A percentile compares a stretch with the other conserved stretches of the same genome.
These are phyloP conservation scores for Drosophila mayri DNA, from an alignment of 1,140 invertebrate genomes.

Conservation along the genomic window DNA sequence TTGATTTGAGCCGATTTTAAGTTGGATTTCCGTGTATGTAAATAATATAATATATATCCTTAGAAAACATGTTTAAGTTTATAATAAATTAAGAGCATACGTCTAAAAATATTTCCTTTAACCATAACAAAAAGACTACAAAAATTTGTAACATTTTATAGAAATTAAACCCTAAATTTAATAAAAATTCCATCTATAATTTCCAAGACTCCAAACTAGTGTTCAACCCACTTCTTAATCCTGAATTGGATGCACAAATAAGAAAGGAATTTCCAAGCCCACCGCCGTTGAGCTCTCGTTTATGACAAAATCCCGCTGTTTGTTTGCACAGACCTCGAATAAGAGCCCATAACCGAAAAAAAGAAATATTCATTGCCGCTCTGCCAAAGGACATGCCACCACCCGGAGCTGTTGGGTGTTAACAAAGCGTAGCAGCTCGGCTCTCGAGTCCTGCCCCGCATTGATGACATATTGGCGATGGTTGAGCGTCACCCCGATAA, in stretches of 20 bases:
- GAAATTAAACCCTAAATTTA: neutral
- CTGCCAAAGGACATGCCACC: conserved; percentile 29
- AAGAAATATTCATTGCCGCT: conserved; percentile 53
- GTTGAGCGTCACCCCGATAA: conserved; percentile 16
- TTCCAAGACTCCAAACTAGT: conserved; percentile 3
- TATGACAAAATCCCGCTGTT: conserved; percentile 74
- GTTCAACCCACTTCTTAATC: conserved; percentile 15
- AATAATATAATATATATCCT: too few species aligned
- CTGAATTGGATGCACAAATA: conserved; percentile 26
- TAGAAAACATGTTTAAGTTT: neutral
- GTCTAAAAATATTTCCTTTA: too few species aligned
- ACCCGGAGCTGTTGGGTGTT: conserved; percentile 28
- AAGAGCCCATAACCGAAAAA: conserved; percentile 21
- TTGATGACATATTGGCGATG: conserved; percentile 78
- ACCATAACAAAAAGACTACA: neutral
- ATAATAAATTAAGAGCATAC: neutral
- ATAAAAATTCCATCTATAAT: neutral
- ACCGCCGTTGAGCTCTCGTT: conserved; percentile 47
- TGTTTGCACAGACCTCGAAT: conserved; percentile 48
- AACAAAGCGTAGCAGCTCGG: conserved; percentile 43
- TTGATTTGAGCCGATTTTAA: neutral
- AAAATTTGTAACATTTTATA: neutral
- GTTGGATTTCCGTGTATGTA: neutral
- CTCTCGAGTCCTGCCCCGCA: conserved; percentile 48
- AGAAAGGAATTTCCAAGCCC: conserved; percentile 38